Conservation (phyloP, 2,888 invertebrate species). For the Muschampia plurimacula region DNA sequence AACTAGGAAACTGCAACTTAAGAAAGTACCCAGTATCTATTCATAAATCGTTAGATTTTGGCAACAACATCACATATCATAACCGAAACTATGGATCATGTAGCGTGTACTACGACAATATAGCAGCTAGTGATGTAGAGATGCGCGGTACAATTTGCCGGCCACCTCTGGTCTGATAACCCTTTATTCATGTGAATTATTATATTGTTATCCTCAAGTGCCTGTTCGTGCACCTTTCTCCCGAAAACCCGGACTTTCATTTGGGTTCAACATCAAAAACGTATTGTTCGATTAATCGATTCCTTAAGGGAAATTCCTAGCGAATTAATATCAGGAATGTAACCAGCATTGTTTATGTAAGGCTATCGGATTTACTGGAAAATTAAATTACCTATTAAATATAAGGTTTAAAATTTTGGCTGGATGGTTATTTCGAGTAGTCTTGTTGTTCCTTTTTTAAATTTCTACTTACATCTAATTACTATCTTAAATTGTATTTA, state of each 20-base stretch:
- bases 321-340: conserved; percentile 10
- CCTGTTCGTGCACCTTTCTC: conserved; percentile 38
- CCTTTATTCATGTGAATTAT: conserved; percentile 70
- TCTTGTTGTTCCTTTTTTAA: too few relatives aligned
- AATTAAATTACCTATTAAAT: not conserved
- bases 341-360: conserved; percentile 15
- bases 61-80: conserved; percentile 34
- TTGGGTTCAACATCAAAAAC: conserved; percentile 32
- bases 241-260: conserved; percentile 33
- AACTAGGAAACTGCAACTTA: too few relatives aligned
- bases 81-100: conserved; percentile 29
- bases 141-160: conserved; percentile 37
- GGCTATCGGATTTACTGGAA: conserved; percentile 17
- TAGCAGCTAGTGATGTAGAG: conserved; percentile 32
- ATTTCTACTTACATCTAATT: too few relatives aligned
- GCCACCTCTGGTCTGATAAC: conserved; percentile 55
- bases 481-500: too few relatives aligned
- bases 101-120: conserved; percentile 63
- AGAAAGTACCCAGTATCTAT: not conserved
- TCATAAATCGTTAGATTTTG: conserved; percentile 10
- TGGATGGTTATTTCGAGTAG: not conserved
- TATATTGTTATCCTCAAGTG: conserved; percentile 57
- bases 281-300: conserved; percentile 37
- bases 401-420: not conserved
- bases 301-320: conserved; percentile 34